A percentile compares a stretch with the other conserved stretches of the same genome.
These are phyloP conservation scores for Trachemys scripta DNA, from an alignment of 2,113 vertebrate genomes.

Conservation along the genomic window DNA sequence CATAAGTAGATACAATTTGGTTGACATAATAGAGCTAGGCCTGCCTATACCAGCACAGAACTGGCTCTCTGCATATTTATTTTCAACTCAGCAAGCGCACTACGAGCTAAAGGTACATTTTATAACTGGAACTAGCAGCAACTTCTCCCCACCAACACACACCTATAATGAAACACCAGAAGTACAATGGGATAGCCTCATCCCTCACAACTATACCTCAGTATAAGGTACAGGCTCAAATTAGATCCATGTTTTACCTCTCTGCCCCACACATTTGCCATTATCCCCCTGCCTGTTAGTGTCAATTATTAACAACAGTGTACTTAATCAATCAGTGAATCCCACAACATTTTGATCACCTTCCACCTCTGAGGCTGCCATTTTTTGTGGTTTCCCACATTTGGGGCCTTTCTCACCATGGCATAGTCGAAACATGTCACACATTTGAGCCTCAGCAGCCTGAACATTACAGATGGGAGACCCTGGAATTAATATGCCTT, in stretches of 20 bases:
- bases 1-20: conserved; percentile 57
- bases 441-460: background rate
- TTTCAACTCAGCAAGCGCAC: conserved; percentile 28
- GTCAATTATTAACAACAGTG: background rate
- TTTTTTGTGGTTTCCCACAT: background rate
- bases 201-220: background rate
- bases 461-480: background rate
- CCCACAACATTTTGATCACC: background rate
- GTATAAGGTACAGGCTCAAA: background rate
- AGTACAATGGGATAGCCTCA: background rate
- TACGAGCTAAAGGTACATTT: conserved; percentile 31
- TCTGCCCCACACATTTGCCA: background rate
- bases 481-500: background rate
- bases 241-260: conserved; percentile 18
- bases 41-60: conserved; percentile 34
- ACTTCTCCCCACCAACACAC: conserved; percentile 26
- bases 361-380: background rate
- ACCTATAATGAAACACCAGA: conserved; percentile 9
- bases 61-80: conserved; percentile 47
- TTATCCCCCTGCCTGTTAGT: background rate
- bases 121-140: conserved; percentile 44
- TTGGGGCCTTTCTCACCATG: background rate
- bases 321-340: background rate
- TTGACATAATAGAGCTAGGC: conserved; percentile 27
- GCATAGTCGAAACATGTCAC: background rate